Base-by-base conservation (phyloP, 2,888 invertebrate species). In the Stenodema calcarata region DNA sequence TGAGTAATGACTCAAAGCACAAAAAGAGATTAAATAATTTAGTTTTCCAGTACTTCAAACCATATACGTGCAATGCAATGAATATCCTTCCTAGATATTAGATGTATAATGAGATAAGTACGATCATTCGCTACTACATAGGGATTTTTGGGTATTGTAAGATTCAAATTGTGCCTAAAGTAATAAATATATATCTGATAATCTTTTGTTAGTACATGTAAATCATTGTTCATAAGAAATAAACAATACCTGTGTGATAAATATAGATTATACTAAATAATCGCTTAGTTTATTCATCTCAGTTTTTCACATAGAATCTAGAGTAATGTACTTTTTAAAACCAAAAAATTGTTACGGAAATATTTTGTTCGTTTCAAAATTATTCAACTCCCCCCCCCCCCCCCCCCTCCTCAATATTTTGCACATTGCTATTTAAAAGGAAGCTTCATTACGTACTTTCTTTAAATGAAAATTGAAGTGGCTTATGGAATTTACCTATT, bases 81-180 rank as follows among this genome's bases (percentile, higher is more conserved):
- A 69, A 42, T 76, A 86, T 76, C 76, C 42, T 86, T 84, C 54
- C 76, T 78, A 86, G 76, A 27, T 50, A 70, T 85, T 85, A 85
- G 85, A 75, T 62, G 35, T 85, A 85, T 42, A 76, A 76, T 44
- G 47, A 44, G 54, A 54, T 78, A 54, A 81, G 62, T 84, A 76
- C 76, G 78, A 78, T 41, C 42, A 78, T 76, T 86, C 76, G 62
- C 78, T 54, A 76, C 85, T 76, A 78, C 30, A 47, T 85, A 78
- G 78, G 78, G 76, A 76, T 76, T 78, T 84, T 86, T 35, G 86
- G 76, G 86, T 78, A 86, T 78, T 86, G 14, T 86, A 86, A 86
- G 86, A 86, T 86, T 78, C 86, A 54, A 86, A 86, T 62, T 86
- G 86, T 86, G 86, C 86, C 86, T 86, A 86, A 86, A 86, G 78